Conservation (phyloP, 2,113 vertebrate genomes). For the Tachycineta bicolor region DNA sequence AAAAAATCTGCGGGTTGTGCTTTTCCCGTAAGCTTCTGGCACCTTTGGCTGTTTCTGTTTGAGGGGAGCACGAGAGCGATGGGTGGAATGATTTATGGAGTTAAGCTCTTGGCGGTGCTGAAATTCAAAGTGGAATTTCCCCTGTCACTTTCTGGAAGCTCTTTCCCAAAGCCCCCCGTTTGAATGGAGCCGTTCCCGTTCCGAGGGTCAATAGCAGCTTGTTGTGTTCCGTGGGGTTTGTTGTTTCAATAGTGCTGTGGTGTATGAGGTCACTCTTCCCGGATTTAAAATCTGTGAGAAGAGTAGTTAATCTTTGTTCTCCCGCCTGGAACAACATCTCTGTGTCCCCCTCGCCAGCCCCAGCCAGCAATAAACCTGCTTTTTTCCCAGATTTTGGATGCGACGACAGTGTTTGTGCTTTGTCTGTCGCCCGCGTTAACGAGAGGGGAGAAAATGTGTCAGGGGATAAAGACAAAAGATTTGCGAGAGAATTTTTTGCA, state of each 20-base stretch:
- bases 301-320: constrained; percentile 15
- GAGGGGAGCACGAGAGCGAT: neutral
- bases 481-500: neutral
- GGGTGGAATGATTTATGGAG: neutral
- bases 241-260: neutral
- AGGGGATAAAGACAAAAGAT: neutral
- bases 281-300: neutral
- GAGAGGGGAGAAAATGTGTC: neutral
- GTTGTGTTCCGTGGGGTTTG: neutral
- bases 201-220: neutral
- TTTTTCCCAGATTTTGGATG: neutral
- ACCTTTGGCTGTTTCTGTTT: neutral
- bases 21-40: neutral
- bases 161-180: neutral
- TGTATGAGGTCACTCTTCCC: constrained; percentile 21
- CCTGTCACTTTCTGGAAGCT: neutral
- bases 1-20: neutral
- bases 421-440: fast-evolving
- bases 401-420: neutral
- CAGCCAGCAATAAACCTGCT: neutral
- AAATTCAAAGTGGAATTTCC: neutral
- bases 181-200: neutral
- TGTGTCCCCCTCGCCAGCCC: neutral
- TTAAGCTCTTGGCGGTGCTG: neutral
- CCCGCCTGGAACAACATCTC: neutral